Percentiles rank a stretch among this genome's conserved stretches.
These are phyloP conservation scores for Nomada lathburiana DNA, from an alignment of 2,888 invertebrate species.

Conservation along the genomic window DNA sequence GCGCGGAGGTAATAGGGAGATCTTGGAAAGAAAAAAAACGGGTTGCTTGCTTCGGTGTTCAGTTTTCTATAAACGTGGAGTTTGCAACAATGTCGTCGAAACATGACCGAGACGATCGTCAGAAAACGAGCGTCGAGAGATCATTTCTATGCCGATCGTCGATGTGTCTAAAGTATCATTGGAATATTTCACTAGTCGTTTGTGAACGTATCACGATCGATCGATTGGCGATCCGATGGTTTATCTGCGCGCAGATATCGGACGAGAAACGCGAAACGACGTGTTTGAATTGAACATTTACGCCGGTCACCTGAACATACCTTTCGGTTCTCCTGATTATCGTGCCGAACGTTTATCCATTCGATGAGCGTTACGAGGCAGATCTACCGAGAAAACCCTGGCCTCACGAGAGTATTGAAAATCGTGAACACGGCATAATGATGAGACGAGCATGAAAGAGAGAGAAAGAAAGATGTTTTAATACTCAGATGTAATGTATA, in stretches of 20 bases:
- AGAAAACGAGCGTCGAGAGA: too few relatives aligned
- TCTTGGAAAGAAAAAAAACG: neutral
- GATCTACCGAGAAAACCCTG: slow-evolving; percentile 58
- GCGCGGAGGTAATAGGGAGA: neutral
- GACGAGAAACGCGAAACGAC: neutral
- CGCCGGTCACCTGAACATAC: neutral
- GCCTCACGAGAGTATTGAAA: slow-evolving; percentile 53
- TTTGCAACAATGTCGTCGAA: neutral
- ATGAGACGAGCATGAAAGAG: slow-evolving; percentile 27
- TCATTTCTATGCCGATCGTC: too few relatives aligned
- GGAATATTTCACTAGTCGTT: too few relatives aligned
- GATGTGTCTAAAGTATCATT: too few relatives aligned
- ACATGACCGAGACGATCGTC: neutral
- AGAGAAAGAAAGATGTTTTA: slow-evolving; percentile 68
- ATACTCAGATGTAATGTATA: slow-evolving; percentile 77
- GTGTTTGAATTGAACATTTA: neutral
- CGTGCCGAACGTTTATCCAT: slow-evolving; percentile 4
- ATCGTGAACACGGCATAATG: slow-evolving; percentile 40
- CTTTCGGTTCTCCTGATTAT: slow-evolving; percentile 5
- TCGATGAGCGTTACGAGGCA: neutral
- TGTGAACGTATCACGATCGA: too few relatives aligned
- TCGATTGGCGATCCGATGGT: too few relatives aligned
- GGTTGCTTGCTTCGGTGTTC: neutral
- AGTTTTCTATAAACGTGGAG: neutral
- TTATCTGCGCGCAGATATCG: neutral